phyloP scores from a whole-genome alignment of 2,113 vertebrate genomes.

The Leucoraja erinaceus region DNA sequence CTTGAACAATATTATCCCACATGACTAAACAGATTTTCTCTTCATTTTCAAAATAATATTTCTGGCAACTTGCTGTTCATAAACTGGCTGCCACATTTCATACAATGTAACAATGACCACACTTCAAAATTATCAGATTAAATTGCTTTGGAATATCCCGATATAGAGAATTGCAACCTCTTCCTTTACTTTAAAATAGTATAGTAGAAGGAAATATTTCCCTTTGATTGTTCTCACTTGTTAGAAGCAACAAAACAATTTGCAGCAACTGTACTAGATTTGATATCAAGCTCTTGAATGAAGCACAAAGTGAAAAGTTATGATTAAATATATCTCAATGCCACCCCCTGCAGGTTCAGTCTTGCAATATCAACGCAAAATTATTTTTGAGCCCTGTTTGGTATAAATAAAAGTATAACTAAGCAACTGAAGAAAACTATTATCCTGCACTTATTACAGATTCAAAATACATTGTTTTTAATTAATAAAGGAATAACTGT shows the following conservation, averaged over 20 bases:
- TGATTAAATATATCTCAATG: background rate
- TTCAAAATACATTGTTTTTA: background rate
- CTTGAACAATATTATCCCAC: background rate
- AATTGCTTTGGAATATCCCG: background rate
- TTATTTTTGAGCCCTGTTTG: background rate
- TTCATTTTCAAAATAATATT: background rate
- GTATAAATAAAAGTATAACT: background rate
- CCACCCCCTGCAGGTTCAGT: background rate
- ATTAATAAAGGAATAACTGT: background rate
- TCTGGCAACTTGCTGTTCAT: background rate
- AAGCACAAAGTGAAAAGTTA: background rate
- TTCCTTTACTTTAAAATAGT: background rate
- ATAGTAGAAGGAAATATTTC: background rate
- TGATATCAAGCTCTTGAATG: background rate
- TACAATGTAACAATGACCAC: background rate
- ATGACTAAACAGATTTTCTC: background rate
- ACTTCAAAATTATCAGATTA: background rate
- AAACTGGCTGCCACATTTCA: background rate
- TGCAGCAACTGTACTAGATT: background rate
- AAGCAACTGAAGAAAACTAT: background rate
- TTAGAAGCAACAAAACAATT: background rate
- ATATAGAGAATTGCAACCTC: background rate
- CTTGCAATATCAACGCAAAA: background rate
- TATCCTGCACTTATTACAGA: background rate
- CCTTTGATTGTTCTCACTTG: background rate